Percentiles rank a stretch among this genome's conserved stretches.
Conservation (phyloP, 2,113 vertebrate genomes). For the Bubalus kerabau region DNA sequence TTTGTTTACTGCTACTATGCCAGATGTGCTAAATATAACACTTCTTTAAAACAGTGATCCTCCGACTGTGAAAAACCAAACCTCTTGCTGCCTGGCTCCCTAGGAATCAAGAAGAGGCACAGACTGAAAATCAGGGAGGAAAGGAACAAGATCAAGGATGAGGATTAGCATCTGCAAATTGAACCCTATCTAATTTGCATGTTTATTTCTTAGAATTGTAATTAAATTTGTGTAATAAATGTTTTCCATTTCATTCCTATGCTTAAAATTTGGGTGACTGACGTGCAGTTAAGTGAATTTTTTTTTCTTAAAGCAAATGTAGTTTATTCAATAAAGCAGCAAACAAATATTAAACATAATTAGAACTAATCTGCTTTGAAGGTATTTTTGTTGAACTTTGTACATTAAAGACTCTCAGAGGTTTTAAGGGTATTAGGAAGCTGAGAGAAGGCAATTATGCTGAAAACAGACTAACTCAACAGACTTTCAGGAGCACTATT, state of each 20-base stretch:
- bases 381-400: constrained; percentile 67
- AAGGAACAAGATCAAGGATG: constrained; percentile 25
- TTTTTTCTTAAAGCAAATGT: constrained; percentile 47
- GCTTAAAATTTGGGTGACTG: constrained; percentile 70
- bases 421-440: constrained; percentile 52
- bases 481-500: constrained; percentile 41
- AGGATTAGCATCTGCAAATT: constrained; percentile 69
- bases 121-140: constrained; percentile 12
- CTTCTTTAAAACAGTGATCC: constrained; percentile 65
- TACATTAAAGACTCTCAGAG: constrained; percentile 65
- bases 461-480: constrained; percentile 42
- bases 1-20: constrained; percentile 59
- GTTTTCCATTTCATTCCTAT: constrained; percentile 73
- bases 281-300: constrained; percentile 63
- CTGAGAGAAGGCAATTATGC: constrained; percentile 49
- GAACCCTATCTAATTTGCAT: constrained; percentile 72
- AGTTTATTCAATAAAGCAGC: constrained; percentile 64
- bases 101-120: constrained; percentile 12
- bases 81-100: constrained; percentile 59
- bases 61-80: constrained; percentile 47
- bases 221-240: constrained; percentile 78
- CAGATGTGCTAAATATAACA: constrained; percentile 62
- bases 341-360: constrained; percentile 67
- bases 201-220: constrained; percentile 75
- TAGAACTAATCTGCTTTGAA: constrained; percentile 67